Conservation (phyloP, 2,113 vertebrate genomes). For the Crotalus viridis region DNA sequence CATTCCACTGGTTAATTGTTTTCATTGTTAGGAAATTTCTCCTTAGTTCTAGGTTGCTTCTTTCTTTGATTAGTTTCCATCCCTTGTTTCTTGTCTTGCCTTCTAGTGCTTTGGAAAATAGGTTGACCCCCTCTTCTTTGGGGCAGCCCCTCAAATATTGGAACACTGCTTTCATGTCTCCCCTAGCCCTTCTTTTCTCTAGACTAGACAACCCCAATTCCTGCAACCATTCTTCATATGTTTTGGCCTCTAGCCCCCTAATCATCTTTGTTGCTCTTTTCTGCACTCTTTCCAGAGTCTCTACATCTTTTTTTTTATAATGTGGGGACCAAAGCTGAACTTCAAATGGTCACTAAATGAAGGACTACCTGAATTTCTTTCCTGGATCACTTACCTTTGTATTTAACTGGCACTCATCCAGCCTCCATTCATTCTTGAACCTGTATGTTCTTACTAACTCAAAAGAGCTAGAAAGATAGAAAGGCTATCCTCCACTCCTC, state of each 20-base stretch:
- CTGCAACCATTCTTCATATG: background rate
- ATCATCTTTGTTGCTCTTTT: background rate
- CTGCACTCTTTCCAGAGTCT: background rate
- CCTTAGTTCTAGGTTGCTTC: background rate
- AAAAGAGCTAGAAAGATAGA: background rate
- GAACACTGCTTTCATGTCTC: background rate
- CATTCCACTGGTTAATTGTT: background rate
- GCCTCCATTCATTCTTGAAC: background rate
- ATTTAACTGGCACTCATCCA: background rate
- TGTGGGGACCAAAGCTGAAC: background rate
- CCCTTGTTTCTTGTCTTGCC: background rate
- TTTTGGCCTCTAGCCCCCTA: background rate
- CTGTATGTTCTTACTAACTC: background rate
- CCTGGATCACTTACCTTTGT: background rate
- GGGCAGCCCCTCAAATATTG: background rate
- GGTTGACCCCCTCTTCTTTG: background rate
- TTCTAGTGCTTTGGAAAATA: background rate
- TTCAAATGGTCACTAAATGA: background rate
- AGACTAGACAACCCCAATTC: background rate
- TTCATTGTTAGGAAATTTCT: background rate
- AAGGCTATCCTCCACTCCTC: background rate
- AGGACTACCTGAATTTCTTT: background rate
- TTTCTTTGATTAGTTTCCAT: background rate
- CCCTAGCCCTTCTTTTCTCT: background rate
- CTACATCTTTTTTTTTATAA: background rate